A percentile compares a stretch with the other conserved stretches of the same genome.
phyloP scores from a whole-genome alignment of 2,888 invertebrate species.

The Hymenopus coronatus region DNA sequence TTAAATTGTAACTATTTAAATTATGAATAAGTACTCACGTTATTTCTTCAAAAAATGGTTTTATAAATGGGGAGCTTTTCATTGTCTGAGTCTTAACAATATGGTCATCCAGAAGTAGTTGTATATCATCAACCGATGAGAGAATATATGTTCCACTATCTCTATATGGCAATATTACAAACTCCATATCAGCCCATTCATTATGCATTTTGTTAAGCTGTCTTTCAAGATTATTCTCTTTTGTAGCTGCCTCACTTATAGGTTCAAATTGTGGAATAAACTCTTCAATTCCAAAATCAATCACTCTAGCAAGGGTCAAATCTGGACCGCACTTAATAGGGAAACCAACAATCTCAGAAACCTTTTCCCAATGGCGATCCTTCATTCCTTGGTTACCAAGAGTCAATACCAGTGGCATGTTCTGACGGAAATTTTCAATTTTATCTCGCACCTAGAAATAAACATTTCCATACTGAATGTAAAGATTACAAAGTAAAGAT shows the following conservation, averaged over 20 bases:
- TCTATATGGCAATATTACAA: constrained; percentile 71
- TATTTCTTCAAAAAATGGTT: constrained; percentile 85
- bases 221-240: constrained; percentile 90
- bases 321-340: constrained; percentile 79
- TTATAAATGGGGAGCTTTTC: constrained; percentile 95
- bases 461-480: background rate
- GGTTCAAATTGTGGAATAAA: constrained; percentile 85
- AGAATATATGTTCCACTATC: constrained; percentile 89
- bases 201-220: constrained; percentile 81
- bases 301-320: constrained; percentile 78
- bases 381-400: constrained; percentile 94
- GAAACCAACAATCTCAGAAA: constrained; percentile 93
- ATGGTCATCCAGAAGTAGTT: constrained; percentile 89
- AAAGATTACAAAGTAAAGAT: no score
- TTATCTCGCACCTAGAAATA: constrained; percentile 55
- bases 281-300: constrained; percentile 86
- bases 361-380: constrained; percentile 87
- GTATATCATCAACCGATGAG: constrained; percentile 90
- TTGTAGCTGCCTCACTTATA: constrained; percentile 93
- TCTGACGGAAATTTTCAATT: constrained; percentile 84
- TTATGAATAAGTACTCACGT: constrained; percentile 53
- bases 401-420: constrained; percentile 88
- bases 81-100: constrained; percentile 96
- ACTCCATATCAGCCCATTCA: constrained; percentile 85
- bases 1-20: no score